phyloP scores from a whole-genome alignment of 2,888 invertebrate genomes.

The Tanytarsus gracilentus region DNA sequence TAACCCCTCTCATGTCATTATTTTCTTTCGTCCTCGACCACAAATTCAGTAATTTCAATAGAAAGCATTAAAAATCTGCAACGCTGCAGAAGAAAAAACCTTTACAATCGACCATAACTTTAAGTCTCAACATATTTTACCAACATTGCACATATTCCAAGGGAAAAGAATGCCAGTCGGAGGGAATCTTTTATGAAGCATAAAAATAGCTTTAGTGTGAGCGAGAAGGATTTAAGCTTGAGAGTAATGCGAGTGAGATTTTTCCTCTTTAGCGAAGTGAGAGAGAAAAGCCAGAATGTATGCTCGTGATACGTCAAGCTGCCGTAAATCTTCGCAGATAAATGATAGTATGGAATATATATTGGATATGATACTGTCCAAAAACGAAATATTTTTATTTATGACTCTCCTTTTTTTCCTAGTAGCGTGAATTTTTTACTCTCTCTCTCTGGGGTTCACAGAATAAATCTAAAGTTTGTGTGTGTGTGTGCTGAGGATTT shows the following conservation, averaged over 20 bases:
- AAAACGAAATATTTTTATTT: conserved; percentile 27
- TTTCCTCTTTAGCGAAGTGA: background rate
- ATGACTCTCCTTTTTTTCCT: conserved; percentile 5
- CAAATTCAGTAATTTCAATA: background rate
- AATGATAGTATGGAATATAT: conserved; percentile 28
- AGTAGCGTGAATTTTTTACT: too few species aligned
- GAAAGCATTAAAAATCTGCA: background rate
- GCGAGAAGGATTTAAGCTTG: conserved; percentile 23
- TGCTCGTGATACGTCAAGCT: conserved; percentile 28
- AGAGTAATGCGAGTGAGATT: background rate
- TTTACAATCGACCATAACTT: conserved; percentile 4
- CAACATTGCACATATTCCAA: background rate
- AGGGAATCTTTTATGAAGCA: background rate
- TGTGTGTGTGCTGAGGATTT: background rate
- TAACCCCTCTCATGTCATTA: too few species aligned
- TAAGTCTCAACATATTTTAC: conserved; percentile 1
- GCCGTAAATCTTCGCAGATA: conserved; percentile 30
- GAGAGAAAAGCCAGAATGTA: conserved; percentile 8
- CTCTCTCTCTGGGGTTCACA: background rate
- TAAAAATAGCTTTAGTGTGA: too few species aligned
- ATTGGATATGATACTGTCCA: conserved; percentile 29
- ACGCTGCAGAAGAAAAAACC: background rate
- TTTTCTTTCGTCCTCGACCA: too few species aligned
- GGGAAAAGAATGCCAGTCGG: background rate
- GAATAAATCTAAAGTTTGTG: too few species aligned